Conservation (phyloP, 2,888 invertebrate species). For the Netelia inedita region DNA sequence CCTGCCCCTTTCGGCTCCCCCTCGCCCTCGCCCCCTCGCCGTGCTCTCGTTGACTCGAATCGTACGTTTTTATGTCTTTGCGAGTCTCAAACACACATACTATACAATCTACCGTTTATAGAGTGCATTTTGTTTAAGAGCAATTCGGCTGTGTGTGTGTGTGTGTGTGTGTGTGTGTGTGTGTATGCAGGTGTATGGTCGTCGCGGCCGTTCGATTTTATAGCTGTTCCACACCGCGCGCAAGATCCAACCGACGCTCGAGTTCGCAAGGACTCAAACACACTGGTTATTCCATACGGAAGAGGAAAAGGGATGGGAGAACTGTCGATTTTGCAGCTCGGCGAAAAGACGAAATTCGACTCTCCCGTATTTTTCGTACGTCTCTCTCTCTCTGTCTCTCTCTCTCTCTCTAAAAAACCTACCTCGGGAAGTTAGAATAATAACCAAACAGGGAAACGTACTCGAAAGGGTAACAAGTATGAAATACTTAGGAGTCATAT, state of each 20-base stretch:
- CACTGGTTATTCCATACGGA: neutral
- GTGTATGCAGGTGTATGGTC: conserved; percentile 22
- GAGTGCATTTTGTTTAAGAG: conserved; percentile 4
- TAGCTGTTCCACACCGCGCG: conserved; percentile 54
- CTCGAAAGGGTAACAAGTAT: conserved; percentile 24
- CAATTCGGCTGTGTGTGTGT: neutral
- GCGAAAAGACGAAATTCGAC: too few relatives aligned
- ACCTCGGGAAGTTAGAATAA: neutral
- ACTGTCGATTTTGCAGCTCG: neutral
- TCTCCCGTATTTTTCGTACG: too few relatives aligned
- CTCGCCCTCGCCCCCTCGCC: neutral
- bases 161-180: conserved; percentile 5
- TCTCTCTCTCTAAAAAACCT: neutral
- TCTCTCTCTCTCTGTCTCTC: neutral
- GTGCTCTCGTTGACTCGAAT: conserved; percentile 11
- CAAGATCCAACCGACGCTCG: conserved; percentile 12
- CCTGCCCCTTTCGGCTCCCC: neutral
- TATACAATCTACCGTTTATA: conserved; percentile 3
- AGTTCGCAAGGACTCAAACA: conserved; percentile 23
- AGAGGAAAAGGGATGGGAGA: conserved; percentile 22
- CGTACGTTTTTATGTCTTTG: conserved; percentile 56
- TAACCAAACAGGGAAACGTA: neutral
- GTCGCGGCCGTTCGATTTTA: conserved; percentile 60
- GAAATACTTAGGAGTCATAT: conserved; percentile 31
- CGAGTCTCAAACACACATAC: conserved; percentile 16